Conservation (phyloP, 2,113 vertebrate genomes). For the Notarius quadriscutis region DNA sequence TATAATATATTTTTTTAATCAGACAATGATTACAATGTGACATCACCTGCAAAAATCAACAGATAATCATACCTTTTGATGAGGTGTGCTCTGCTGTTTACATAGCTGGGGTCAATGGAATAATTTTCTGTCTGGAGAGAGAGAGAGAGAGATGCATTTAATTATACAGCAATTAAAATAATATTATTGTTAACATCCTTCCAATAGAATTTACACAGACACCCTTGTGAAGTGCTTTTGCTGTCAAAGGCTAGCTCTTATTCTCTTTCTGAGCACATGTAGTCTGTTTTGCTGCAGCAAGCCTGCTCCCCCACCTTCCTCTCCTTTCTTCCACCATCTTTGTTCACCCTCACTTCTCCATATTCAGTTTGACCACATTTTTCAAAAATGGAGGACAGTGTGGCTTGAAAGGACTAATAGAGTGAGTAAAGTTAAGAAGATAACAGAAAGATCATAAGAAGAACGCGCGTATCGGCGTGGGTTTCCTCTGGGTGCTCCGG, state of each 20-base stretch:
- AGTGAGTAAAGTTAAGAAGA: background rate
- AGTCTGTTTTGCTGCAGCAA: conserved; percentile 60
- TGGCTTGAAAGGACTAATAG: background rate
- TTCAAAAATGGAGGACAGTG: conserved; percentile 69
- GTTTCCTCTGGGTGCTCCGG: too few relatives aligned
- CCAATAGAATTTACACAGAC: conserved; percentile 76
- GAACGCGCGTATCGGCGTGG: too few relatives aligned
- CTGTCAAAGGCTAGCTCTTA: conserved; percentile 70
- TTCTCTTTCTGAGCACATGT: conserved; percentile 71
- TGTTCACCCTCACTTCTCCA: conserved; percentile 22
- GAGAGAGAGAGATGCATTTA: conserved; percentile 60
- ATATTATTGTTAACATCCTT: conserved; percentile 75
- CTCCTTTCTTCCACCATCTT: conserved; percentile 44
- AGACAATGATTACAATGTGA: background rate
- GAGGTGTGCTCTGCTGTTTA: conserved; percentile 98
- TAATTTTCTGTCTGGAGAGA: conserved; percentile 95
- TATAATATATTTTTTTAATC: background rate
- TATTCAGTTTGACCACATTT: conserved; percentile 64
- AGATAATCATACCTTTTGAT: conserved; percentile 95
- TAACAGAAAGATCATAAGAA: background rate
- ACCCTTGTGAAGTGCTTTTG: conserved; percentile 65
- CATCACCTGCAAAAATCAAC: background rate
- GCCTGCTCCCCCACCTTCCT: conserved; percentile 52
- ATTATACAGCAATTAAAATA: conserved; percentile 74
- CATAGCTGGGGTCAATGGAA: conserved; percentile 97